Evolutionary conservation across 2,113 vertebrate species (phyloP).

Genomic region (Nesoenas mayeri): DNA sequence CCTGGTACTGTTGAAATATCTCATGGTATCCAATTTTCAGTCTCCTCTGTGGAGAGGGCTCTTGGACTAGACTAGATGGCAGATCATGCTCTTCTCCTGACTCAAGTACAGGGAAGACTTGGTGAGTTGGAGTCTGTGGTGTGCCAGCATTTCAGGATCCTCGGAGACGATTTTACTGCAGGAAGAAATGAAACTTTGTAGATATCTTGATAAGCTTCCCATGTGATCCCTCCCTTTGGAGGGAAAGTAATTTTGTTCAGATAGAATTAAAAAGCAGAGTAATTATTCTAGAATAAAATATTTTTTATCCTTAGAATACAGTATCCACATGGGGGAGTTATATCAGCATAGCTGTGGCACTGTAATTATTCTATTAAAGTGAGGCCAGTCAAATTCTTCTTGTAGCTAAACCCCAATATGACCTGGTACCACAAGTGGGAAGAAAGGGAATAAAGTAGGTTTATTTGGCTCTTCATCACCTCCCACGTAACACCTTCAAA

Average conservation of each 20-base stretch:
- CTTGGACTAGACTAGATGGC: background rate
- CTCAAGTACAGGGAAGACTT: background rate
- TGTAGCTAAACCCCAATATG: background rate
- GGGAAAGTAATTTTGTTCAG: background rate
- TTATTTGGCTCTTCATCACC: slow-evolving; percentile 10
- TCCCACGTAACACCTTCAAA: slow-evolving; percentile 20
- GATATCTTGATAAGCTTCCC: background rate
- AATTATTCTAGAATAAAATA: slow-evolving; percentile 3
- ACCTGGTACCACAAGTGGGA: slow-evolving; percentile 30
- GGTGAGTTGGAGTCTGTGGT: accelerated
- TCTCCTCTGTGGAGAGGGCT: background rate
- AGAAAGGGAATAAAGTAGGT: slow-evolving; percentile 25
- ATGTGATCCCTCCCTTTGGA: background rate
- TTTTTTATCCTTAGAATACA: slow-evolving; percentile 2
- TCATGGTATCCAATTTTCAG: background rate
- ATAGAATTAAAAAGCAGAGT: background rate
- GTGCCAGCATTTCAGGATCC: background rate
- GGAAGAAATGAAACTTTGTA: background rate
- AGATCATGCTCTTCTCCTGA: background rate
- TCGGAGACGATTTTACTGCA: accelerated
- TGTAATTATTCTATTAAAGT: slow-evolving; percentile 2
- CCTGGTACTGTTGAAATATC: accelerated
- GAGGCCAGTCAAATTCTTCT: background rate
- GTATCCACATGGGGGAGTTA: slow-evolving; percentile 60
- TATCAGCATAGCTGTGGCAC: slow-evolving; percentile 22